phyloP scores from a whole-genome alignment of 2,888 invertebrate genomes.

The Smittia aterrima region DNA sequence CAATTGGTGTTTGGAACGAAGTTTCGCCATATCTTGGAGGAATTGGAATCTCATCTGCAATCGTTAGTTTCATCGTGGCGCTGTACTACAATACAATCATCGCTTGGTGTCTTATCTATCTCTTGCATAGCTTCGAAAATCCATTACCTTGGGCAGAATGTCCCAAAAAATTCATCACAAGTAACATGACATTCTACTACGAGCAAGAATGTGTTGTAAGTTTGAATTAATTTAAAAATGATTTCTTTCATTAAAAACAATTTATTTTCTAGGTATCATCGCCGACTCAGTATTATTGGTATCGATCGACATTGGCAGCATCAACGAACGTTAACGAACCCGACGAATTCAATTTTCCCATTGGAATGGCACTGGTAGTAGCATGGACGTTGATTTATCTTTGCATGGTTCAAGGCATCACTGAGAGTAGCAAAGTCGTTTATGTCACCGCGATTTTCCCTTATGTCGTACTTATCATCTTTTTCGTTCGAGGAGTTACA shows the following conservation, averaged over 20 bases:
- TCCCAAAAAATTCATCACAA: constrained; percentile 73
- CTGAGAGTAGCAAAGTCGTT: constrained; percentile 94
- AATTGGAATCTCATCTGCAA: constrained; percentile 90
- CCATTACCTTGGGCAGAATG: constrained; percentile 91
- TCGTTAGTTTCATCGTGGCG: constrained; percentile 94
- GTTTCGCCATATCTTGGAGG: constrained; percentile 85
- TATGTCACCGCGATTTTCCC: constrained; percentile 97
- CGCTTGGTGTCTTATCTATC: constrained; percentile 95
- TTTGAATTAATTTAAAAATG: constrained; percentile 44
- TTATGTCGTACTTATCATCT: constrained; percentile 90
- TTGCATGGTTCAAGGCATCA: constrained; percentile 97
- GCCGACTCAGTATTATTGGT: constrained; percentile 95
- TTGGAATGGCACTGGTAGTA: constrained; percentile 77
- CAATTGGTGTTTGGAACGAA: constrained; percentile 94
- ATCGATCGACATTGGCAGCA: constrained; percentile 85
- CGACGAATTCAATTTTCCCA: constrained; percentile 86
- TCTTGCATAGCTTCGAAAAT: constrained; percentile 88
- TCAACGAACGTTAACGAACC: constrained; percentile 85
- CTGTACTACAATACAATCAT: constrained; percentile 97
- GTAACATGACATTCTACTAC: constrained; percentile 71
- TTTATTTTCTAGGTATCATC: constrained; percentile 63
- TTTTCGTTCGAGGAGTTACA: constrained; percentile 92
- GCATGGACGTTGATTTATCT: constrained; percentile 94
- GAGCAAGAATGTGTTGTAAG: constrained; percentile 82
- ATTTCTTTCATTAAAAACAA: constrained; percentile 16